A percentile compares a stretch with the other conserved stretches of the same genome.
These are phyloP conservation scores for Brachyptera putata DNA, from an alignment of 2,888 invertebrate species.

Conservation along the genomic window DNA sequence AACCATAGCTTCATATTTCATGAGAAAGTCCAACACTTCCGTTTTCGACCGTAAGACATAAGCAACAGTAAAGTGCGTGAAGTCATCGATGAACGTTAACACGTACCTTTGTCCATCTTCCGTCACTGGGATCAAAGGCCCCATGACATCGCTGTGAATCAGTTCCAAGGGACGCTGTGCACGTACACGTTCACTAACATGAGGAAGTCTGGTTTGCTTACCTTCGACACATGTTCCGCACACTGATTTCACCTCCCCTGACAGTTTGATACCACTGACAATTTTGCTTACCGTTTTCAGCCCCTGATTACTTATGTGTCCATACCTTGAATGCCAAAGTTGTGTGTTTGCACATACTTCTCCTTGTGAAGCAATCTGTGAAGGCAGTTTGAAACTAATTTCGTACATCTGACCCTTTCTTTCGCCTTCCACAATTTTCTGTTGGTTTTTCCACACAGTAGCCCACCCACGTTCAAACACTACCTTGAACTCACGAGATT, in stretches of 20 bases:
- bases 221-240: conserved; percentile 34
- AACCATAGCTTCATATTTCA: conserved; percentile 35
- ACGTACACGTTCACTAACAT: conserved; percentile 29
- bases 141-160: conserved; percentile 29
- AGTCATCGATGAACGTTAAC: conserved; percentile 34
- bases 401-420: background rate
- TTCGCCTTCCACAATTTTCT: background rate
- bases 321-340: background rate
- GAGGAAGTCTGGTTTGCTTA: conserved; percentile 33
- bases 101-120: conserved; percentile 30
- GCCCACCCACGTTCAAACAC: background rate
- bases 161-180: conserved; percentile 30
- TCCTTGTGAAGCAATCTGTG: background rate
- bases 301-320: background rate
- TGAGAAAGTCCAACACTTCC: conserved; percentile 34
- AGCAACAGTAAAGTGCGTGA: conserved; percentile 30
- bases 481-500: background rate
- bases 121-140: conserved; percentile 28
- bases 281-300: background rate
- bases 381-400: background rate
- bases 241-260: background rate
- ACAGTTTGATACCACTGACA: background rate
- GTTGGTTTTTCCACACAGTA: background rate
- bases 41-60: conserved; percentile 32
- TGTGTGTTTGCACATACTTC: background rate